Conservation (phyloP, 2,797 vertebrate genomes). For the Enteromius fasciolatus region DNA sequence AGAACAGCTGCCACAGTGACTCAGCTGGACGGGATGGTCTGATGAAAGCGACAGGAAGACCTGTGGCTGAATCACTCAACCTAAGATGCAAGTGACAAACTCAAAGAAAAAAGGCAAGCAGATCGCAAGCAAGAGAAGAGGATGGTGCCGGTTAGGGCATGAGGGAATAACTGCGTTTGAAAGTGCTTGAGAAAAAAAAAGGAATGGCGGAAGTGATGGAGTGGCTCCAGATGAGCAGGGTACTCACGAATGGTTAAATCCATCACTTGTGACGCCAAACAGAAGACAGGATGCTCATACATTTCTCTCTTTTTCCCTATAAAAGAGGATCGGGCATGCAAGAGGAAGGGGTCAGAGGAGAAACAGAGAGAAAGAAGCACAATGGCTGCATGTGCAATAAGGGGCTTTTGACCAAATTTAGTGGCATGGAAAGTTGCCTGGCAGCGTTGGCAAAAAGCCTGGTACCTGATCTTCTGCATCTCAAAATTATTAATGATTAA, state of each 20-base stretch:
- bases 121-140: conserved; percentile 65
- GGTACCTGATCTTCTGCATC: background rate
- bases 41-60: conserved; percentile 70
- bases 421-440: conserved; percentile 9
- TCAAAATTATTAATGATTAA: background rate
- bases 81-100: conserved; percentile 83
- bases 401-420: conserved; percentile 58
- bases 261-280: conserved; percentile 99
- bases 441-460: background rate
- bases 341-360: conserved; percentile 92
- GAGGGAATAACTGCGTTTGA: conserved; percentile 29
- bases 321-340: conserved; percentile 99
- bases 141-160: conserved; percentile 23
- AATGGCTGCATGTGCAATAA: conserved; percentile 79
- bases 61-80: conserved; percentile 85
- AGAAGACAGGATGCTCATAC: conserved; percentile 99
- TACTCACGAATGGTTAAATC: conserved; percentile 99
- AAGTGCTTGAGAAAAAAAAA: conserved; percentile 68
- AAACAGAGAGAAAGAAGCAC: conserved; percentile 86
- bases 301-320: conserved; percentile 99
- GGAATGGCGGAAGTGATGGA: conserved; percentile 62
- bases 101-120: conserved; percentile 77
- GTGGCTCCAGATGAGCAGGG: conserved; percentile 87
- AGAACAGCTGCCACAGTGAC: conserved; percentile 73
- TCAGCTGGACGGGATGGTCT: conserved; percentile 67